Conservation (phyloP, 2,113 vertebrate genomes). For the Plecotus auritus region DNA sequence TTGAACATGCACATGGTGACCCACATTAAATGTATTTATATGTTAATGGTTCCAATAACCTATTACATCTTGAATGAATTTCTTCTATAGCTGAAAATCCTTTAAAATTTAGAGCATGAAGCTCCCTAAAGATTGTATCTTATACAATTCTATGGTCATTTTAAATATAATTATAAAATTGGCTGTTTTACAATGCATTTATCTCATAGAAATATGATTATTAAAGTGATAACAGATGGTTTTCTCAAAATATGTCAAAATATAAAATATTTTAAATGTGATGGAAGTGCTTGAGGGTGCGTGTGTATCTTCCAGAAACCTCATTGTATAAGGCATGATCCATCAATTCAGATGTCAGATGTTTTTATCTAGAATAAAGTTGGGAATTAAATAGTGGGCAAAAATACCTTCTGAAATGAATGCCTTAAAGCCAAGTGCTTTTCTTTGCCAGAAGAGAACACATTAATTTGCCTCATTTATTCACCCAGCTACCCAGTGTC, state of each 20-base stretch:
- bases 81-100: neutral
- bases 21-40: neutral
- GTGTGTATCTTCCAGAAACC: neutral
- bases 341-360: neutral
- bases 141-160: neutral
- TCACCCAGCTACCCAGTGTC: neutral
- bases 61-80: neutral
- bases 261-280: neutral
- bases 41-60: neutral
- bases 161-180: neutral
- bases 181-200: neutral
- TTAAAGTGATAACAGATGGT: neutral
- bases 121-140: neutral
- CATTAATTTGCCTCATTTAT: neutral
- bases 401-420: neutral
- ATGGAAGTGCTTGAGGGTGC: neutral
- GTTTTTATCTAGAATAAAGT: slow-evolving; percentile 19
- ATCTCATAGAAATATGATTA: neutral
- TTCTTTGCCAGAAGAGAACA: neutral
- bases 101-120: neutral
- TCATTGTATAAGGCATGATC: neutral
- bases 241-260: slow-evolving; percentile 21
- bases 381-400: neutral
- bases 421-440: neutral
- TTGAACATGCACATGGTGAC: neutral